Base-by-base conservation (phyloP, 2,888 invertebrate genomes). In the Slavum lentiscoides region DNA sequence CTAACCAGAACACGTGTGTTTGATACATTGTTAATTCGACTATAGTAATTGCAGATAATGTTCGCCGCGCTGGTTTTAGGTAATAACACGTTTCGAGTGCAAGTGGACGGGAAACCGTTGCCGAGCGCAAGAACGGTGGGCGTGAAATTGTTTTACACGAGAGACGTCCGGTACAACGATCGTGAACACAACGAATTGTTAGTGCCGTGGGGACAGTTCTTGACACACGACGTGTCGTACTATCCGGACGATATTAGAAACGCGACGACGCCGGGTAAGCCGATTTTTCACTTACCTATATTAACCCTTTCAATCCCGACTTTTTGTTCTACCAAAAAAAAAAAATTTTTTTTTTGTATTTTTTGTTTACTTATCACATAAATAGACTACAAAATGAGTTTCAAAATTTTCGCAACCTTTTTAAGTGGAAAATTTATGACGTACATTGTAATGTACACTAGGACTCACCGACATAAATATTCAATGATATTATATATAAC, bases 161-260 rank as follows among this genome's bases (percentile, higher is more conserved):
- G 67, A 59, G 75, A 75, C 1, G 17, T 30, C 23, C 39, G 15
- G 23, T 23, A 68, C 13, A 23, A 9, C 1, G 75, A 75, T 43
- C 62, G 39, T 17, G 15, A 9, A 0, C 55, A 70, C 13, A 80
- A 72, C 21, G 70, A 70, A 21, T 19, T 70, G 13, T 72, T 80
- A 21, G 70, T 80, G 9, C 80, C 70, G 0, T 80, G 80, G 80
- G 70, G 80, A 37, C 80, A 80, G 64, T 80, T 80, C 23, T 39
- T 80, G 68, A 64, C 72, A 0, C 80, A 80, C 11, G 80, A 80
- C n/a, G 15, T 80, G 19, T 64, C 80, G 4, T 72, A 30, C 21
- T 80, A 64, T 58, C 80, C 80, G 5, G 75, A 75, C 30, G 75
- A 75, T n/a, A 59, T 75, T 15, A 59, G 75, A 49, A 59, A 59